Base-by-base conservation (phyloP, 2,888 invertebrate genomes). In the Drosophila longiperda region DNA sequence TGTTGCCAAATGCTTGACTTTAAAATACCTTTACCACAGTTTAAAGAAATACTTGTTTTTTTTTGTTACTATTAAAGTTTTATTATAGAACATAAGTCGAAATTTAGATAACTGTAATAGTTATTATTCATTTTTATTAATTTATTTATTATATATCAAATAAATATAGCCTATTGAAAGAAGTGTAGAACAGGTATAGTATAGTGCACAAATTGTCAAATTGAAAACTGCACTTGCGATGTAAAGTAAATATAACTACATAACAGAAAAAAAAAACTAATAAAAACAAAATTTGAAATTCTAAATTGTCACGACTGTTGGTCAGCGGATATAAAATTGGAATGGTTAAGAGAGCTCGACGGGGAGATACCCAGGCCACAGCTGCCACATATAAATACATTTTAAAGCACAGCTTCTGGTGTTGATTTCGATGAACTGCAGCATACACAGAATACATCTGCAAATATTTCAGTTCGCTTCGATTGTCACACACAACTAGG, bases 231-330 rank as follows among this genome's bases (percentile, higher is more conserved):
- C 32, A 49, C 20, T 45, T 20, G 6, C 12, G 42, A 20, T 12
- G 20, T 45, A 45, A 45, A 45, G 20, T 45, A 12, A 12, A 45
- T 45, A 20, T 12, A 20, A 7, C 17, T 38, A 38, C 36, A 12
- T 42, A 29, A 6, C 29, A 6, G 33, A 53, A 54, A 62, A 34
- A 42, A 8, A n/a, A 9, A 1, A 3, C 3, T 20, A 3, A 3
- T 32, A n/a, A 49, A 36, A 42, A 50, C 1, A 49, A 59, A 32
- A 54, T 69, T 40, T 50, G n/a, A 36, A 55, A 70, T 70, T 61
- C 71, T 55, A 50, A 53, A 61, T 59, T 69, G 70, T 52, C 52
- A 68, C 50, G 36, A 68, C 32, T 29, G 34, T 67, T 57, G 29
- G 20, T 55, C 52, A 66, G 20, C 45, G 48, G 67, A 67, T 6